Evolutionary conservation across 1,140 invertebrate genomes (phyloP).

Genomic region (Belonocnema kinseyi): DNA sequence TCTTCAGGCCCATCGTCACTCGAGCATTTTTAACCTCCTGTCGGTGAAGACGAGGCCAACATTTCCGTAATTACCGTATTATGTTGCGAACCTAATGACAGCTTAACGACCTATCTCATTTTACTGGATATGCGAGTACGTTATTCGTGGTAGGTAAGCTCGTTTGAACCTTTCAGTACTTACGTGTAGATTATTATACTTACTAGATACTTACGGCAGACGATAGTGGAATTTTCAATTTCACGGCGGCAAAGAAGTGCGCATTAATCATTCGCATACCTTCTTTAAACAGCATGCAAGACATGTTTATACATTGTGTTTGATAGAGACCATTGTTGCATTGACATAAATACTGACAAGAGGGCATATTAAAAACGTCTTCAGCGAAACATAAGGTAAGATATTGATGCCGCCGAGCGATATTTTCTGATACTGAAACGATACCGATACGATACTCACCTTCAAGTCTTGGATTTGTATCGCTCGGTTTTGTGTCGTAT

Average conservation of each 20-base stretch:
- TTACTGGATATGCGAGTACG: neutral
- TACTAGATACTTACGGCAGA: conserved; percentile 9
- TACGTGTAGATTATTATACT: conserved; percentile 19
- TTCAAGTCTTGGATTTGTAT: no score
- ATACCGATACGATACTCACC: no score
- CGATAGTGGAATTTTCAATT: conserved; percentile 26
- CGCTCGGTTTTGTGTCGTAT: no score
- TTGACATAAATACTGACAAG: no score
- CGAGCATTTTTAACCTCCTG: neutral
- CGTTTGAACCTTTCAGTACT: neutral
- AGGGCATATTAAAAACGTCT: no score
- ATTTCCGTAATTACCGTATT: conserved; percentile 10
- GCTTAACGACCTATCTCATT: conserved; percentile 16
- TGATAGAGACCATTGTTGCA: no score
- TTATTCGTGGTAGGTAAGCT: no score
- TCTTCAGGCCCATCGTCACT: conserved; percentile 28
- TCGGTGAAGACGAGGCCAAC: conserved; percentile 5
- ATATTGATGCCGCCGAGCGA: no score
- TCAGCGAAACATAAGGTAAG: no score
- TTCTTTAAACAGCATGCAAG: neutral
- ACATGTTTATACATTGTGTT: no score
- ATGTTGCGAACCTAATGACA: conserved; percentile 4
- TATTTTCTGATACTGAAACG: no score
- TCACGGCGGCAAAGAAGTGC: neutral
- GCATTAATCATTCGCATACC: neutral